A percentile compares a stretch with the other conserved stretches of the same genome.
Conservation (phyloP, 1,140 invertebrate genomes). For the Rhopalosiphum padi region DNA sequence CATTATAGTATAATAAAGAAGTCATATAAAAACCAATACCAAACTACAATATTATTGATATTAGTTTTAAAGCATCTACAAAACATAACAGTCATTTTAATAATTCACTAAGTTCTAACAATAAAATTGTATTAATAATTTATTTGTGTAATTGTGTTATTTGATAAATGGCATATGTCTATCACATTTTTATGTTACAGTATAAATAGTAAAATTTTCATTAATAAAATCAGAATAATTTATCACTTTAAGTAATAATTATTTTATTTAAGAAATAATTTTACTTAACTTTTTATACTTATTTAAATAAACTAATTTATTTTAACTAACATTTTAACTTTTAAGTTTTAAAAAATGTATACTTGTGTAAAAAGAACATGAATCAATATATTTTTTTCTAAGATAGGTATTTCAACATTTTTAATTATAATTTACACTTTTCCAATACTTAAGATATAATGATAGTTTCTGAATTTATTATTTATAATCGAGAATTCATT, state of each 20-base stretch:
- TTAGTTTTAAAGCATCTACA: background rate
- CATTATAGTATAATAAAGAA: too few relatives aligned
- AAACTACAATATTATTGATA: background rate
- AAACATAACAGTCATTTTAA: background rate
- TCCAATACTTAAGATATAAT: background rate
- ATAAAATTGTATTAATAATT: background rate
- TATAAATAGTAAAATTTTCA: too few relatives aligned
- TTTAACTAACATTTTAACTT: background rate
- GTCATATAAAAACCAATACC: too few relatives aligned
- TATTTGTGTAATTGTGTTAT: background rate
- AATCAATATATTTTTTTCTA: too few relatives aligned
- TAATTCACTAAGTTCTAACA: background rate
- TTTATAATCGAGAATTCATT: background rate
- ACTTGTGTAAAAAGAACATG: too few relatives aligned
- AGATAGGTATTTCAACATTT: too few relatives aligned
- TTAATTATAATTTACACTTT: background rate
- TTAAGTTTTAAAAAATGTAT: background rate
- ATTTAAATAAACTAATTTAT: background rate
- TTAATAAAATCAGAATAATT: too few relatives aligned
- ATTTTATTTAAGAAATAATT: background rate
- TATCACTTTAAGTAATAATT: background rate
- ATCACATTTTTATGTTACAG: too few relatives aligned
- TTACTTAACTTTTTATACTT: background rate
- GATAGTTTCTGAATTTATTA: too few relatives aligned
- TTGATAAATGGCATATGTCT: too few relatives aligned